These are phyloP conservation scores for Silurus glanis DNA, from an alignment of 2,113 vertebrate genomes.

Conservation along the genomic window DNA sequence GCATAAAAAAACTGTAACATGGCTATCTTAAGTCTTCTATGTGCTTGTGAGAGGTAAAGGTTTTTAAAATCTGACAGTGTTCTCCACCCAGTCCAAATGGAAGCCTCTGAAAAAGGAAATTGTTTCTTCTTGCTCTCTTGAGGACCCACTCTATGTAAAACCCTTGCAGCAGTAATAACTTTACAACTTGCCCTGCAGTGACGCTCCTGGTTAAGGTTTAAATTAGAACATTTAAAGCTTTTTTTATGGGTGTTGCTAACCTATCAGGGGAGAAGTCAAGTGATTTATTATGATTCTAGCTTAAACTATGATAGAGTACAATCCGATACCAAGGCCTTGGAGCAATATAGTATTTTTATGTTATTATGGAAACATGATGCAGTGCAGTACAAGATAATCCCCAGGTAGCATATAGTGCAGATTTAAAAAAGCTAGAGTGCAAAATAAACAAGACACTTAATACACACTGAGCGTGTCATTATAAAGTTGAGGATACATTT, in stretches of 20 bases:
- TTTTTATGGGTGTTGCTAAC: background rate
- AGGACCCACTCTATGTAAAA: background rate
- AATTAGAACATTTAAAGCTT: background rate
- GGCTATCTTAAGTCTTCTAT: background rate
- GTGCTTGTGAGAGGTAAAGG: background rate
- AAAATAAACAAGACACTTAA: background rate
- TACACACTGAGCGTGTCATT: background rate
- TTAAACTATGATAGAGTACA: background rate
- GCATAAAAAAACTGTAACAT: too few species aligned
- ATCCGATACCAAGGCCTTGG: background rate
- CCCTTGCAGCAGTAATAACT: background rate
- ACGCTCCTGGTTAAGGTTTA: background rate
- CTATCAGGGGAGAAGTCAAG: background rate
- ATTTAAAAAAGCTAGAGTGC: background rate
- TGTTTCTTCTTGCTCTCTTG: background rate
- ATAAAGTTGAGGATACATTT: background rate
- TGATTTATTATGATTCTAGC: background rate
- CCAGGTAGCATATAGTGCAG: background rate
- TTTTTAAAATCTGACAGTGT: background rate
- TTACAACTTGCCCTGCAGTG: background rate
- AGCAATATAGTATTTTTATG: background rate
- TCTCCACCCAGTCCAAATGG: background rate
- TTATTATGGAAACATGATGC: background rate
- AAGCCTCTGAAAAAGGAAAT: background rate
- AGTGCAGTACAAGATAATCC: background rate